phyloP scores from a whole-genome alignment of 2,113 vertebrate genomes.

The Desmodus rotundus region DNA sequence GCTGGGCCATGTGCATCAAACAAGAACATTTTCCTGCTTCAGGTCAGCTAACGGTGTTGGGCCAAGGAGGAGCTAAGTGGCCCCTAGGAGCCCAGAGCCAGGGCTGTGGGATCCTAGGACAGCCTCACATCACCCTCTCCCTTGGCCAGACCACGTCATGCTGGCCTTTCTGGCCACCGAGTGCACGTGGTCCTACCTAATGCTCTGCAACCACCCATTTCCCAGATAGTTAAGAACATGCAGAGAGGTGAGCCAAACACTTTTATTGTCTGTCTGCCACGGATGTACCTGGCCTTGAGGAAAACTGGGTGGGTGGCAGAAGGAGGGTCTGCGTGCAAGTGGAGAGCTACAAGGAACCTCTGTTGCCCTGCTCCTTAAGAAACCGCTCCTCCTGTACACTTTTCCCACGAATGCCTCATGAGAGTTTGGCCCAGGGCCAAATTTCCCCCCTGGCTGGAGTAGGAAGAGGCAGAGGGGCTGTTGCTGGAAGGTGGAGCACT shows the following conservation, averaged over 20 bases:
- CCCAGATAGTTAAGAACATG: background rate
- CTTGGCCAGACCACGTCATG: background rate
- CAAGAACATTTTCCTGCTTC: background rate
- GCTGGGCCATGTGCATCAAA: background rate
- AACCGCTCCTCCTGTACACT: background rate
- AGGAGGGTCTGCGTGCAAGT: background rate
- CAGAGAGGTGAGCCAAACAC: background rate
- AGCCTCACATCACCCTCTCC: background rate
- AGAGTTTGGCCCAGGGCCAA: background rate
- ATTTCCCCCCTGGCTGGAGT: no score
- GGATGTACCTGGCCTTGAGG: background rate
- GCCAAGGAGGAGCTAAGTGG: background rate
- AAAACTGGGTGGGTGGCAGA: background rate
- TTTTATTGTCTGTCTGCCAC: accelerated
- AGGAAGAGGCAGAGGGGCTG: background rate
- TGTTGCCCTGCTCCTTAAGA: no score
- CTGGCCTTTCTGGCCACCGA: background rate
- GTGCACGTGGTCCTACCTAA: background rate
- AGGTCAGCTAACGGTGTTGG: background rate
- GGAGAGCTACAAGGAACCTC: background rate
- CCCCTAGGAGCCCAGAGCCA: background rate
- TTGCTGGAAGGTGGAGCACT: background rate
- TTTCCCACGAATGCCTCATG: background rate
- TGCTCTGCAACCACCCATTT: background rate
- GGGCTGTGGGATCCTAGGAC: background rate